phyloP scores from a whole-genome alignment of 2,113 vertebrate species.

The Thinocorus orbignyianus region DNA sequence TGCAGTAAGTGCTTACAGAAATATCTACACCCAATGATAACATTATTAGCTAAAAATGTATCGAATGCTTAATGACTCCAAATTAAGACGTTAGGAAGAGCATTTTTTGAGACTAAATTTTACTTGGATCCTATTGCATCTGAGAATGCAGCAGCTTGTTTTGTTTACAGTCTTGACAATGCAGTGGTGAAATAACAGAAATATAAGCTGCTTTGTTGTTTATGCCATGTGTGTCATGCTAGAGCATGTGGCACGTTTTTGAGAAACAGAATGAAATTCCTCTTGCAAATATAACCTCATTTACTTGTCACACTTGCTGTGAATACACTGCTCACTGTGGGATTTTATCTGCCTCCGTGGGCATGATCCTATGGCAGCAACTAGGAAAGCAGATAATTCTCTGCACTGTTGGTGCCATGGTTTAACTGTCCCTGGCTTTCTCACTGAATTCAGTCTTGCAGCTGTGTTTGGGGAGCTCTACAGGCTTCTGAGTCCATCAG shows the following conservation, averaged over 20 bases:
- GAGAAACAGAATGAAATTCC: not conserved
- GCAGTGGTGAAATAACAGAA: not conserved
- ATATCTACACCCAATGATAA: not conserved
- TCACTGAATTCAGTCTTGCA: not conserved
- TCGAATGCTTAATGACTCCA: not conserved
- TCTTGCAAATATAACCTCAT: not conserved
- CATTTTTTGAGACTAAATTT: not conserved
- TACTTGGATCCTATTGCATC: not conserved
- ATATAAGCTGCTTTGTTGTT: not conserved
- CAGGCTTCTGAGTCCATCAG: not conserved
- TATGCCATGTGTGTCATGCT: not conserved
- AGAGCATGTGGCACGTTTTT: not conserved
- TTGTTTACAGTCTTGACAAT: not conserved
- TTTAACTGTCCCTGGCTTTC: not conserved
- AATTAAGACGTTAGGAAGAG: not conserved
- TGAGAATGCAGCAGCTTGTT: not conserved
- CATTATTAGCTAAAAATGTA: not conserved
- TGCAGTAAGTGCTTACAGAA: not conserved
- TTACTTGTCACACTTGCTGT: not conserved
- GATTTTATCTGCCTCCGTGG: not conserved
- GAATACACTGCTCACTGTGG: not conserved
- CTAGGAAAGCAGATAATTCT: no score
- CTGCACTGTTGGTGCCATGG: not conserved
- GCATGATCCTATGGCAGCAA: not conserved
- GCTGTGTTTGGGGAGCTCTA: not conserved